Evolutionary conservation across 2,888 invertebrate species (phyloP), one percentile per base, ranked within the genome.

Genomic region (Camptogramma bilineatum): DNA sequence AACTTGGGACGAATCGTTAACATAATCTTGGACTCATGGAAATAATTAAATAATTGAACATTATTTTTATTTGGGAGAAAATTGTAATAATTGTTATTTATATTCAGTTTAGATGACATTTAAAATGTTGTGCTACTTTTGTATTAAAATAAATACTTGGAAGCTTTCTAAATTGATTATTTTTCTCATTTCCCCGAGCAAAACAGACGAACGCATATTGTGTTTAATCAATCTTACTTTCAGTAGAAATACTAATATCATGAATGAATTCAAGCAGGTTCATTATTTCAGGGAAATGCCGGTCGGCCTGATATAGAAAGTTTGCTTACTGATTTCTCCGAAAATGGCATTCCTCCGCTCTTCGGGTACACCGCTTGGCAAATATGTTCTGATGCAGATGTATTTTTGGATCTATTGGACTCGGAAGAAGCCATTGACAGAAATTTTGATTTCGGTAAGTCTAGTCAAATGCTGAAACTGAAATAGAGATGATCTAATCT

Each of bases 21-120:
- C 48, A 17, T 19, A 42, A 42, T 57, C 50, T 57, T 24, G 21
- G 34, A 19, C n/a, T 52, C 34, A 56, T 28, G n/a, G n/a, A 24
- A 54, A 34, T 55, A 34, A 47, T 47, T 21, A 2, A 21, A 4
- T 34, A 34, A 2, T 9, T 34, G 34, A n/a, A n/a, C n/a, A n/a
- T n/a, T 10, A 2, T 34, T 34, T 8, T 13, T 34, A 34, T 10
- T 10, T 9, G 34, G 2, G 34, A 13, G 5, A 4, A 24, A 24
- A 24, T 4, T 24, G 24, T 24, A 24, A 24, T 24, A n/a, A n/a
- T n/a, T n/a, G n/a, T n/a, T n/a, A n/a, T n/a, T n/a, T n/a, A n/a
- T n/a, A n/a, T n/a, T n/a, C n/a, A n/a, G n/a, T n/a, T n/a, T n/a
- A n/a, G n/a, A n/a, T n/a, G n/a, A n/a, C n/a, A n/a, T n/a, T n/a